Evolutionary conservation across 2,888 invertebrate species (phyloP), one percentile per base, ranked within the genome.

Genomic region (Drosophila formosana): DNA sequence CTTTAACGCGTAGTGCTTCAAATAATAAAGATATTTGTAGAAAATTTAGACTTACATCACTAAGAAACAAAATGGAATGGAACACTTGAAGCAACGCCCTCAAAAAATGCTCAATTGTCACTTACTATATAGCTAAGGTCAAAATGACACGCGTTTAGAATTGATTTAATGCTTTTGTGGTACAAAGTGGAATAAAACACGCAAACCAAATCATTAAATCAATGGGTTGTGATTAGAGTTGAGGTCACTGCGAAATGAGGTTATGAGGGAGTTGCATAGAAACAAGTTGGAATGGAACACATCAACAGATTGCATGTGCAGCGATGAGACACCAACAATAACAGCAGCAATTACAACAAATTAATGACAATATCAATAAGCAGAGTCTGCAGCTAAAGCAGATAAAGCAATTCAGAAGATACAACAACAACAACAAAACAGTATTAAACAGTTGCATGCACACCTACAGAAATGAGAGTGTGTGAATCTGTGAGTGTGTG

Each of bases 371-470:
- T 73, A 67, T 61, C 76, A 67, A 77, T 52, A 73, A 64, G 23
- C 57, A 23, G 34, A 32, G 56, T 43, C 45, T 64, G 55, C 63
- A 43, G 39, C 50, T 50, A 76, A 77, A 66, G 32, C 63, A 63
- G 67, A 71, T 62, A 63, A 60, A 66, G 45, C 57, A 63, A 66
- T 55, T 56, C 49, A 61, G 64, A 52, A 64, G 75, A 64, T 51
- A 74, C 66, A 78, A 57, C 60, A 67, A 68, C 32, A 32, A 32
- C 9, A 37, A n/a, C 2, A 34, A 34, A 34, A 9, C 37, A 66
- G 47, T 75, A 75, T 56, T 63, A 75, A 78, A 80, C 70, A 70
- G 66, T 74, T 85, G 76, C 85, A 81, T 71, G 60, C 62, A 75
- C 81, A 72, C 80, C 51, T 61, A 69, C 72, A 57, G 46, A 18